Conservation (phyloP, 1,140 invertebrate genomes). For the Coptotermes formosanus region DNA sequence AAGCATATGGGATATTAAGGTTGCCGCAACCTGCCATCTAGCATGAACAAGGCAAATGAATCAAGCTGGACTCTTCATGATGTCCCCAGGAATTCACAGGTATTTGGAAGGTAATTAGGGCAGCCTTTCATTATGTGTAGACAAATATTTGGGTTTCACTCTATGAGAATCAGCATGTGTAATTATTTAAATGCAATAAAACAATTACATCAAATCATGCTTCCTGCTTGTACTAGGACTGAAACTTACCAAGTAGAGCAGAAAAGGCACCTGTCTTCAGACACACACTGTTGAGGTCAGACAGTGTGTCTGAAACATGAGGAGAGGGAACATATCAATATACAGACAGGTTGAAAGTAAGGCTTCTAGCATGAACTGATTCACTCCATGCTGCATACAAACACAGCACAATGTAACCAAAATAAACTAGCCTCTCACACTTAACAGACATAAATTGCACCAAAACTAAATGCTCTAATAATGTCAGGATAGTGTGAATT, state of each 20-base stretch:
- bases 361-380: not conserved
- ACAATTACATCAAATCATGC: not conserved
- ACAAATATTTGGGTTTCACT: not conserved
- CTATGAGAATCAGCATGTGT: not conserved
- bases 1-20: no score
- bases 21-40: no score
- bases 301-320: constrained; percentile 7
- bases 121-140: not conserved
- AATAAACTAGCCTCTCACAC: not conserved
- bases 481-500: no score
- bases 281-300: constrained; percentile 57
- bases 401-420: not conserved
- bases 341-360: not conserved
- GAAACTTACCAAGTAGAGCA: constrained; percentile 57
- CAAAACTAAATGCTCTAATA: no score
- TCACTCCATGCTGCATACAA: not conserved
- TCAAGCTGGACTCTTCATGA: no score
- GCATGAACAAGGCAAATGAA: no score
- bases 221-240: not conserved
- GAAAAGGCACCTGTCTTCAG: constrained; percentile 73
- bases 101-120: no score
- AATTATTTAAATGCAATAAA: not conserved
- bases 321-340: not conserved
- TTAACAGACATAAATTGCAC: no score
- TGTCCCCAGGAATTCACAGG: no score